Evolutionary conservation across 2,797 vertebrate genomes (phyloP).

Genomic region (Zalophus californianus): DNA sequence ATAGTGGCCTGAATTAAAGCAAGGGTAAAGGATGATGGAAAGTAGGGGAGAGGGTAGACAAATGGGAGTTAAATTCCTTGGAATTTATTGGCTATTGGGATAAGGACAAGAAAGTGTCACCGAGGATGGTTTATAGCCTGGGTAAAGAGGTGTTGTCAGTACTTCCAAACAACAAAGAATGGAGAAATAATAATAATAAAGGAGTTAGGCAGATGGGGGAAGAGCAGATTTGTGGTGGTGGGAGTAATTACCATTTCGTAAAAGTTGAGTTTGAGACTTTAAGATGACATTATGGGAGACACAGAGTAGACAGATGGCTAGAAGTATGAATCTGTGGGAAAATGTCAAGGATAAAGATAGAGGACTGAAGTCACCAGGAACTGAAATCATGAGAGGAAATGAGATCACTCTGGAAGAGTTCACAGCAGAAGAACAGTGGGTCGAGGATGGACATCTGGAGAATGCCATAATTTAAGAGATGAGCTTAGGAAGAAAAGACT

Average conservation of each 20-base stretch:
- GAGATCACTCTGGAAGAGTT: conserved; percentile 79
- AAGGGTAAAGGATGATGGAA: not conserved
- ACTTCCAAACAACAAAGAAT: conserved; percentile 1
- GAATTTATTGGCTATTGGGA: not conserved
- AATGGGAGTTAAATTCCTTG: not conserved
- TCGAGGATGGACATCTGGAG: conserved; percentile 77
- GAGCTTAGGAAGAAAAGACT: conserved; percentile 59
- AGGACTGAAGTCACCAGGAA: conserved; percentile 79
- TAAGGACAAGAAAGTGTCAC: not conserved
- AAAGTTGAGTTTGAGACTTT: conserved; percentile 40
- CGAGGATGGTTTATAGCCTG: not conserved
- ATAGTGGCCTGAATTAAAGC: not conserved
- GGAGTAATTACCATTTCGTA: conserved; percentile 36
- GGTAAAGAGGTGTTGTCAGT: not conserved
- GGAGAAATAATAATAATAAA: not conserved
- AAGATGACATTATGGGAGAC: conserved; percentile 57
- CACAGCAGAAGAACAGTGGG: conserved; percentile 69
- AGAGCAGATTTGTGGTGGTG: not conserved
- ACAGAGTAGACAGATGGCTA: conserved; percentile 74
- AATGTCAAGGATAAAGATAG: conserved; percentile 84
- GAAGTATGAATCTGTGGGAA: conserved; percentile 72
- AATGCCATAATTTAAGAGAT: conserved; percentile 73
- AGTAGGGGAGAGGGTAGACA: not conserved
- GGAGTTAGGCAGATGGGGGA: not conserved
- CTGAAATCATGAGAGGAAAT: conserved; percentile 83